Evolutionary conservation across 2,113 vertebrate species (phyloP), one percentile per base, ranked within the genome.

Genomic region (Chunga burmeisteri): DNA sequence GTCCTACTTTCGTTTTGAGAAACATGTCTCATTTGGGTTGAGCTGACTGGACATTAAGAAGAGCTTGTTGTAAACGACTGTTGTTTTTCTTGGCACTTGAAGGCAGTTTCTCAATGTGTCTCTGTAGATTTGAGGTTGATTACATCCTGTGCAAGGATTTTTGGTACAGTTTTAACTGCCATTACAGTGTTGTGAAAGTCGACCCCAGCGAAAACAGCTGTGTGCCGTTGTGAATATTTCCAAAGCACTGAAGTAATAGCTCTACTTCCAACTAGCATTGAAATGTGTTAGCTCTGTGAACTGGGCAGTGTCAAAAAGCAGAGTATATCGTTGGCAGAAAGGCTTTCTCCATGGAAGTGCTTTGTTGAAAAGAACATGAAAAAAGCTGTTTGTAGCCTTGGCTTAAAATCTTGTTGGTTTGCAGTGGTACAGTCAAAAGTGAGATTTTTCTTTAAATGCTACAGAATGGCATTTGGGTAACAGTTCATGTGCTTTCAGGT

Each of bases 71-170:
- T 95, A 97, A 98, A 97, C 2, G 56, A 38, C 88, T 68, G 67
- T 44, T 98, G 93, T 96, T 97, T 98, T 96, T 97, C 96, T 98
- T 98, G 98, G 98, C 98, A 84, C 82, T 90, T 30, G 46, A 85
- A 97, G 71, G 95, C 92, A 88, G 90, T 98, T 98, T 97, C 97
- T 92, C 97, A 97, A 91, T 63, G 80, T 92, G 94, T 97, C 97
- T 97, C 97, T 91, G 97, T 53, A 96, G 95, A 96, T 95, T 59
- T 53, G 96, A 97, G 96, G 97, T 85, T 97, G 97, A 98, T 98
- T 97, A 97, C 97, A 98, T 98, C 97, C 98, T 97, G 97, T 96
- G 94, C 85, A 88, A 93, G 96, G 95, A 96, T 97, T 97, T 97
- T 87, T 85, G 86, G 81, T 94, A 59, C 80, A 78, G 79, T 85